Evolutionary conservation across 2,797 vertebrate genomes (phyloP), one percentile per base, ranked within the genome.

Genomic region (Argyrosomus regius): DNA sequence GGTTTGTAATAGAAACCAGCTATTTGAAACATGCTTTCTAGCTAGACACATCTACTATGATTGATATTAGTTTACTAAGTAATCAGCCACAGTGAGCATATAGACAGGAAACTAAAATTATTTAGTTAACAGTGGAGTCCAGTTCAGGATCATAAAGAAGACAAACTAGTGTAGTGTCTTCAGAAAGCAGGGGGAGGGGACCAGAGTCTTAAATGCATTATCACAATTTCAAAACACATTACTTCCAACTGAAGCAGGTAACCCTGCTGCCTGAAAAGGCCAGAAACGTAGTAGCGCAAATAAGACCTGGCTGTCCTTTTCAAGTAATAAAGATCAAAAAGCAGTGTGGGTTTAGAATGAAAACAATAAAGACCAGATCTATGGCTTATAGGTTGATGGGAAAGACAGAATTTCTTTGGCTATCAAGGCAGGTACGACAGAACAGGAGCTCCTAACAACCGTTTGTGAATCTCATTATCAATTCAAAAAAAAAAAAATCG

Each of bases 1-100:
- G 92, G 95, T 96, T 93, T 97, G 96, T 96, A 97, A 99, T 97
- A 98, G 97, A 98, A 97, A 97, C 96, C 97, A 98, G 97, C 97
- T 98, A 97, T 97, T 97, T 95, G 93, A 96, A 96, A 96, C 97
- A 97, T 94, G 95, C 96, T 81, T 89, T 89, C 87, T 86, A 90
- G 66, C 92, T 84, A 88, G 73, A 82, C 84, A 86, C 78, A 73
- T 78, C 86, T 72, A 84, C 82, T 88, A 85, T 74, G 84, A 81
- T 86, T 80, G 84, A 78, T 85, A 87, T 91, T 91, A 90, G 88
- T 91, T 89, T 77, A 88, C 74, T 77, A 91, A 80, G 92, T 94
- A 93, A 95, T 93, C 79, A 86, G 84, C 89, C 84, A 81, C 75
- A 86, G 84, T 95, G 95, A 96, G 95, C 94, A 93, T 93, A 92